Percentiles rank a stretch among this genome's conserved stretches.
phyloP scores from a whole-genome alignment of 2,797 vertebrate genomes.

The Anguilla obscura region DNA sequence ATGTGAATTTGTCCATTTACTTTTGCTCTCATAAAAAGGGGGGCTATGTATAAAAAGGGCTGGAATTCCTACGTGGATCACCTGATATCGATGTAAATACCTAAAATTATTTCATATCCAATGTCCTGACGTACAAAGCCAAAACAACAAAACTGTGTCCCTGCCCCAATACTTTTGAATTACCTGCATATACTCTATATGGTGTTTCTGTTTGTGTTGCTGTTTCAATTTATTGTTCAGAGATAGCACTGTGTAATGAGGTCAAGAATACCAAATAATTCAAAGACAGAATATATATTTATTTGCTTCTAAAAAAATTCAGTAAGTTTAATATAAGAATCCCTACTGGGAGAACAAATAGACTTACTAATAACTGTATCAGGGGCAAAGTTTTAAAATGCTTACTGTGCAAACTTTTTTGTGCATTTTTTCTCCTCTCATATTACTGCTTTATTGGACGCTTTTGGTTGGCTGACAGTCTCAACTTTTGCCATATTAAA shows the following conservation, averaged over 20 bases:
- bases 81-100: no score
- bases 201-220: not conserved
- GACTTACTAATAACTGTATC: not conserved
- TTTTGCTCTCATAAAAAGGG: no score
- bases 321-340: not conserved
- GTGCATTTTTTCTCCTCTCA: not conserved
- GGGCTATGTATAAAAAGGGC: no score
- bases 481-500: not conserved
- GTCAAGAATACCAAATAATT: not conserved
- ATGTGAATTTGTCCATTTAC: no score
- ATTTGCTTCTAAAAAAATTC: not conserved
- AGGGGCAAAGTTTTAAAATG: not conserved
- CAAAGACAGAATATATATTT: not conserved
- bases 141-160: no score
- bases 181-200: not conserved
- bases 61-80: no score
- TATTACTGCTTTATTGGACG: not conserved
- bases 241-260: not conserved
- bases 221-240: not conserved
- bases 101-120: no score
- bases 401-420: conserved; percentile 6
- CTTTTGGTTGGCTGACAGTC: not conserved
- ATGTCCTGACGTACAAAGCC: no score
- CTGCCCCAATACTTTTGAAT: no score
- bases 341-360: not conserved